These are phyloP conservation scores for Illadopsis cleaveri DNA, from an alignment of 2,113 vertebrate species.

Conservation along the genomic window DNA sequence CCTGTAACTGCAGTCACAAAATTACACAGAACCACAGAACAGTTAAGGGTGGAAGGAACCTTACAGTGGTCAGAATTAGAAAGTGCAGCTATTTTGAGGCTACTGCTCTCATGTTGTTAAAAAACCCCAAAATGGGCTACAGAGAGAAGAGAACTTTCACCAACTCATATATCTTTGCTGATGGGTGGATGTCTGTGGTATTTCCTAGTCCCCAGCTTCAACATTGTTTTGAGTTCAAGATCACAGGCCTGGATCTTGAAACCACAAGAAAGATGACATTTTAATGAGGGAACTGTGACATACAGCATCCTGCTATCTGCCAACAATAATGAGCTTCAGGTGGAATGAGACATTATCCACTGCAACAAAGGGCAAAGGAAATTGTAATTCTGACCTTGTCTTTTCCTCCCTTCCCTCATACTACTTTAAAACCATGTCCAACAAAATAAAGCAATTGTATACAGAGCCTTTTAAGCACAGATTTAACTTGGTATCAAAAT, in stretches of 20 bases:
- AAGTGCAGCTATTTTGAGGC: background rate
- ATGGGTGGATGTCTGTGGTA: background rate
- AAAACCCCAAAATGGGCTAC: rapidly evolving
- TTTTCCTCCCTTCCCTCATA: background rate
- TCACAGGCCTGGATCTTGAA: background rate
- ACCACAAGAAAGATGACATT: background rate
- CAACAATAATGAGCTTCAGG: background rate
- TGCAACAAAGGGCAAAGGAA: background rate
- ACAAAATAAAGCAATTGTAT: background rate
- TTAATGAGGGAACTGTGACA: background rate
- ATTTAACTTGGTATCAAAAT: background rate
- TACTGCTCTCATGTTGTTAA: background rate
- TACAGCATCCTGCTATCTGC: background rate
- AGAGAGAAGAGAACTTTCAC: background rate
- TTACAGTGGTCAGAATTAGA: background rate
- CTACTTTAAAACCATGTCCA: background rate
- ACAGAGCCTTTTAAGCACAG: background rate
- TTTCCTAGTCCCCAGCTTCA: background rate
- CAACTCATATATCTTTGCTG: background rate
- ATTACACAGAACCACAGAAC: background rate
- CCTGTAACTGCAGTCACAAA: background rate
- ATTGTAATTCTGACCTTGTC: background rate
- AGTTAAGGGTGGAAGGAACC: background rate
- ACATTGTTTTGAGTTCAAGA: background rate
- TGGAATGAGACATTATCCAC: background rate